Conservation (phyloP, 2,888 invertebrate genomes). For the Abrostola triplasia region DNA sequence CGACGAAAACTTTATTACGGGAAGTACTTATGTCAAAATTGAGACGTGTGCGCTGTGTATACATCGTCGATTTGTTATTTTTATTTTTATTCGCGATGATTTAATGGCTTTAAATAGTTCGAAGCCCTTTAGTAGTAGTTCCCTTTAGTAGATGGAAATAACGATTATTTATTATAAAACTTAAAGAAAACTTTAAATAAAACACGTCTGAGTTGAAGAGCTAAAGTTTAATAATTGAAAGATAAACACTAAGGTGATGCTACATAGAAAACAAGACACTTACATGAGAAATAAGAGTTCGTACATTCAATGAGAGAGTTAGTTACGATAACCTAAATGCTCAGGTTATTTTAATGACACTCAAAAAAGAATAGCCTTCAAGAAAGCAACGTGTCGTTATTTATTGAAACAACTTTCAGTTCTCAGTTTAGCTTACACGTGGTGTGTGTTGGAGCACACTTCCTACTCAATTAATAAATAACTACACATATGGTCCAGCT, state of each 20-base stretch:
- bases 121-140: slow-evolving; percentile 22
- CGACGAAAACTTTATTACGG: slow-evolving; percentile 36
- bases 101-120: slow-evolving; percentile 25
- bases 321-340: neutral
- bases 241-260: too few species aligned
- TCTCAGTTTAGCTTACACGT: neutral
- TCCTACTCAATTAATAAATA: neutral
- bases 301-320: too few species aligned
- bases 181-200: too few species aligned
- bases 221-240: too few species aligned
- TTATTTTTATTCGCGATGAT: slow-evolving; percentile 23
- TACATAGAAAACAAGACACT: too few species aligned
- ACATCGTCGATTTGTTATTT: slow-evolving; percentile 25
- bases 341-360: neutral
- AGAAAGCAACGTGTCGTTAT: neutral
- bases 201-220: too few species aligned
- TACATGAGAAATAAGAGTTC: too few species aligned
- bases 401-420: neutral
- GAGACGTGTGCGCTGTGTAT: slow-evolving; percentile 14
- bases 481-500: neutral
- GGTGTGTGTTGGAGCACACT: neutral
- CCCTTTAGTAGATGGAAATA: slow-evolving; percentile 13
- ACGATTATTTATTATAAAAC: neutral
- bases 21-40: slow-evolving; percentile 22
- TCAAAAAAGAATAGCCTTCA: neutral